Evolutionary conservation across 1,140 invertebrate species (phyloP).

Genomic region (Ericerus pela): DNA sequence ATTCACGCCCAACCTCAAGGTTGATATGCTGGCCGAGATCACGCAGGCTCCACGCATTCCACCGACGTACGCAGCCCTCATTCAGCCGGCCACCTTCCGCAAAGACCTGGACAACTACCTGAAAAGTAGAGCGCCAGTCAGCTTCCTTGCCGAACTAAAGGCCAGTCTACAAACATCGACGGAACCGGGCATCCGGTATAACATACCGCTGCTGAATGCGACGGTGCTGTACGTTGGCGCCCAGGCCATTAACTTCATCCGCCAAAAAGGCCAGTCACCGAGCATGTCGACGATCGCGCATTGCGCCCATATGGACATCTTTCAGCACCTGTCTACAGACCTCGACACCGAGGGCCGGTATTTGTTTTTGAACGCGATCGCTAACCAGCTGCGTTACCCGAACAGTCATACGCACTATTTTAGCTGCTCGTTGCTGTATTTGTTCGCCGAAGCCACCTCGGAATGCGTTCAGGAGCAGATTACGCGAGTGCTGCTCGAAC

Average conservation of each 20-base stretch:
- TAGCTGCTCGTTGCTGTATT: constrained; percentile 86
- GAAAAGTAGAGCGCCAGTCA: constrained; percentile 84
- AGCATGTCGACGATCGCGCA: constrained; percentile 93
- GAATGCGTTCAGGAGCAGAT: constrained; percentile 90
- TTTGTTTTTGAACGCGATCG: constrained; percentile 93
- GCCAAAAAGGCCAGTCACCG: constrained; percentile 72
- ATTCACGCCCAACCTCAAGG: constrained; percentile 92
- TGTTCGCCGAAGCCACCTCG: constrained; percentile 95
- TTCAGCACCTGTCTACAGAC: constrained; percentile 95
- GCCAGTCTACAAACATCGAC: constrained; percentile 67
- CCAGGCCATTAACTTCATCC: constrained; percentile 80
- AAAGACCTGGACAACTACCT: constrained; percentile 94
- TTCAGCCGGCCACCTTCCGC: constrained; percentile 75
- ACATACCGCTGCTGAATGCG: constrained; percentile 91
- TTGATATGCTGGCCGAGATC: constrained; percentile 70
- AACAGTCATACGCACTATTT: constrained; percentile 99
- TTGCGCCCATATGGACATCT: constrained; percentile 98
- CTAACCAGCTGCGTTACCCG: constrained; percentile 95
- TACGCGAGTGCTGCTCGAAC: constrained; percentile 83
- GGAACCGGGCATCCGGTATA: constrained; percentile 82
- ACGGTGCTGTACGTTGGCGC: constrained; percentile 94
- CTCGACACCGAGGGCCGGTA: constrained; percentile 93
- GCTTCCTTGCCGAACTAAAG: constrained; percentile 81
- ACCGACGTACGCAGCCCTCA: constrained; percentile 74
- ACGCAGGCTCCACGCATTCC: constrained; percentile 61